A percentile compares a stretch with the other conserved stretches of the same genome.
These are phyloP conservation scores for Petroica traversi DNA, from an alignment of 2,113 vertebrate genomes.

Conservation along the genomic window DNA sequence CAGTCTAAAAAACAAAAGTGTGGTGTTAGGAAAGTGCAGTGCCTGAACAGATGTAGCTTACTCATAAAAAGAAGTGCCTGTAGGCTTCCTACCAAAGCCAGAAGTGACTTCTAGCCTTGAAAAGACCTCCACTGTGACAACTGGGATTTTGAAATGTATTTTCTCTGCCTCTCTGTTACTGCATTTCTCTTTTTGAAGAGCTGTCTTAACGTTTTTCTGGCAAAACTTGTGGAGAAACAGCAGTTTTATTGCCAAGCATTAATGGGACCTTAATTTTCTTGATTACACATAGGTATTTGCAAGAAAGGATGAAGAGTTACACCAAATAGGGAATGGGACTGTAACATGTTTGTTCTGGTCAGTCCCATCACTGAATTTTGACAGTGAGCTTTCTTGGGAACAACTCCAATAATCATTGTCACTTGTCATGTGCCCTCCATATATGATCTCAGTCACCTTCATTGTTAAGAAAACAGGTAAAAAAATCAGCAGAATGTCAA, in stretches of 20 bases:
- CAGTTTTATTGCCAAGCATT: not conserved
- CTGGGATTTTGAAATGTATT: not conserved
- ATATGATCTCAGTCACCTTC: not conserved
- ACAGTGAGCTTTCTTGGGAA: not conserved
- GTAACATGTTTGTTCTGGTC: accelerated
- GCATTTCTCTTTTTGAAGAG: not conserved
- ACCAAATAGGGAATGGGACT: not conserved
- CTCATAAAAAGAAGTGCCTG: conserved; percentile 42
- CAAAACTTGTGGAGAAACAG: not conserved
- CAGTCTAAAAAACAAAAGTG: conserved; percentile 59
- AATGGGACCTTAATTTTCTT: not conserved
- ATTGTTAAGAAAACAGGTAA: not conserved
- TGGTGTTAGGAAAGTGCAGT: conserved; percentile 58
- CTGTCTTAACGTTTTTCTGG: not conserved
- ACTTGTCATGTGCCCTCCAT: not conserved
- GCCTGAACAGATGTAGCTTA: conserved; percentile 59
- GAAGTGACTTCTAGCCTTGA: conserved; percentile 55
- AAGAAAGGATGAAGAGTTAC: not conserved
- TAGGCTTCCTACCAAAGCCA: conserved; percentile 37
- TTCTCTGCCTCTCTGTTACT: not conserved
- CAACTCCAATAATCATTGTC: not conserved
- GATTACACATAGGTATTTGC: not conserved
- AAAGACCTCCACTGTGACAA: not conserved
- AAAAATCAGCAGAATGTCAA: not conserved
- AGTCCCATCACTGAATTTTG: not conserved